phyloP scores from a whole-genome alignment of 2,797 vertebrate genomes.

The Carcharodon carcharias region DNA sequence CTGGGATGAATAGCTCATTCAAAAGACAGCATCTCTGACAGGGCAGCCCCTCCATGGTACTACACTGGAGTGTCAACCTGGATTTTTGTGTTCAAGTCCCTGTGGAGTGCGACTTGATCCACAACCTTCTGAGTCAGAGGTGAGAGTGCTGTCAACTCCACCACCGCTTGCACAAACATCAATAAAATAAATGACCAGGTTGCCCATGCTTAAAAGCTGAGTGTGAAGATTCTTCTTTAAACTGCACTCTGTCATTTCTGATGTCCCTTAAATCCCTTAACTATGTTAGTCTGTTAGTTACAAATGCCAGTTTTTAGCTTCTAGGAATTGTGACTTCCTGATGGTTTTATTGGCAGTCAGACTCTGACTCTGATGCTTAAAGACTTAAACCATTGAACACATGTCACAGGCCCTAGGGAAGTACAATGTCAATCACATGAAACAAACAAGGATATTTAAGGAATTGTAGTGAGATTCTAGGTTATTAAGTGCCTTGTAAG shows the following conservation, averaged over 20 bases:
- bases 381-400: neutral
- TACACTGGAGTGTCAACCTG: neutral
- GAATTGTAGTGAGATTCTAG: neutral
- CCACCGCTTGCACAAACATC: neutral
- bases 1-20: too few relatives aligned
- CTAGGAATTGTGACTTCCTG: neutral
- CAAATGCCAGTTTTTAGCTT: neutral
- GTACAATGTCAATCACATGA: neutral
- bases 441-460: neutral
- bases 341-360: neutral
- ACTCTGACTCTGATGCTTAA: neutral
- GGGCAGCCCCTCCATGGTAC: neutral
- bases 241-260: neutral
- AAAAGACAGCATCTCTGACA: neutral
- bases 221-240: neutral
- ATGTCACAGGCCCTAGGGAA: neutral
- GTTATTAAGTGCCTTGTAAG: neutral
- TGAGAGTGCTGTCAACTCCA: neutral
- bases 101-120: neutral
- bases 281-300: neutral
- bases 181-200: neutral
- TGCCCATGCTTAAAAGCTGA: neutral
- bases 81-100: neutral
- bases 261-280: neutral
- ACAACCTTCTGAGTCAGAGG: neutral